Percentiles rank a stretch among this genome's conserved stretches.
phyloP scores from a whole-genome alignment of 2,888 invertebrate genomes.

The Spatulosminthurus flaviceps region DNA sequence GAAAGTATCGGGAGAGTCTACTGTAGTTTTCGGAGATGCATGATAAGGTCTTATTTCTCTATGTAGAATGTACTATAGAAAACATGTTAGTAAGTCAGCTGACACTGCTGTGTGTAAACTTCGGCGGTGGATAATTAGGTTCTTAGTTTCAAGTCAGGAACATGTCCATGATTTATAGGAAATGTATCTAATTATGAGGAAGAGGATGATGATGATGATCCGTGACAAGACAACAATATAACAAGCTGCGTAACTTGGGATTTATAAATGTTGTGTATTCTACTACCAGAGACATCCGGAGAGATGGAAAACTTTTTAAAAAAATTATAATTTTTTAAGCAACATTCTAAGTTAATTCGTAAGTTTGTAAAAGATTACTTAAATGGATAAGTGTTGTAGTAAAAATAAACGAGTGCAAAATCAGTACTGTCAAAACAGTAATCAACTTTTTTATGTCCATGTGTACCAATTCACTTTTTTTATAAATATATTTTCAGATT shows the following conservation, averaged over 20 bases:
- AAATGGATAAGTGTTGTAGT: conserved; percentile 16
- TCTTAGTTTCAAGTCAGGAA: neutral
- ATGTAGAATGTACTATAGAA: neutral
- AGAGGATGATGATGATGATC: conserved; percentile 21
- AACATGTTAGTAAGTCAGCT: neutral
- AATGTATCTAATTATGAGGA: neutral
- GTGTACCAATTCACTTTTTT: too few relatives aligned
- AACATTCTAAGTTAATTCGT: conserved; percentile 13
- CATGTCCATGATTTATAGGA: neutral
- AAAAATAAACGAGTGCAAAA: conserved; percentile 2
- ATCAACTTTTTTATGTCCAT: neutral
- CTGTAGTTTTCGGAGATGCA: neutral
- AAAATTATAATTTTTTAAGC: conserved; percentile 14
- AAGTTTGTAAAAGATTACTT: conserved; percentile 1
- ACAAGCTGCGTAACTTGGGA: conserved; percentile 25
- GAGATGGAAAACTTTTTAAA: conserved; percentile 12
- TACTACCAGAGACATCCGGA: neutral
- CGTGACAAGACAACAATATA: conserved; percentile 24
- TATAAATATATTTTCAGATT: too few relatives aligned
- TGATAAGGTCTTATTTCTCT: conserved; percentile 8
- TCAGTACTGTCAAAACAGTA: neutral
- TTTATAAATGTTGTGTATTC: neutral
- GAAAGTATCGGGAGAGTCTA: neutral
- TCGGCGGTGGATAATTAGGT: neutral
- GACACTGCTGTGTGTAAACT: neutral